A percentile compares a stretch with the other conserved stretches of the same genome.
Evolutionary conservation across 2,888 invertebrate species (phyloP).

Genomic region (Synanthedon vespiformis): DNA sequence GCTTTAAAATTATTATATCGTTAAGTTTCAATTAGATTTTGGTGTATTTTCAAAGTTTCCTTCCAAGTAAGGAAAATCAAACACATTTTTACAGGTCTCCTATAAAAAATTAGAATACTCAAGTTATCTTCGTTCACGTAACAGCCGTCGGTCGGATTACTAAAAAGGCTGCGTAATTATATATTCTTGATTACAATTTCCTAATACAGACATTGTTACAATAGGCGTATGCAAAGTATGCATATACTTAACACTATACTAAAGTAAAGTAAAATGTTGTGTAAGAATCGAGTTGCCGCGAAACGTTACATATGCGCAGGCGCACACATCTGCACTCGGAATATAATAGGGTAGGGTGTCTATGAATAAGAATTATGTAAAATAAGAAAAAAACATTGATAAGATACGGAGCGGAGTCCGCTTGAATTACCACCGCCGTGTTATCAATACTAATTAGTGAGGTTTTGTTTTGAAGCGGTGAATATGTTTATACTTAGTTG

Average conservation of each 20-base stretch:
- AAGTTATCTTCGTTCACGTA: too few species aligned
- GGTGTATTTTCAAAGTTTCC: too few species aligned
- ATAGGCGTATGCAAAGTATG: conserved; percentile 4
- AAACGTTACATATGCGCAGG: conserved; percentile 10
- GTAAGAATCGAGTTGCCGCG: neutral
- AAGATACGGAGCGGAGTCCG: neutral
- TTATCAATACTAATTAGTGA: neutral
- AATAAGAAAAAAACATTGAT: neutral
- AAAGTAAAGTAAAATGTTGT: neutral
- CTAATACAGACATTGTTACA: conserved; percentile 3
- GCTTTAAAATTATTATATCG: too few species aligned
- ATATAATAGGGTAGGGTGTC: neutral
- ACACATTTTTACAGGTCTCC: too few species aligned
- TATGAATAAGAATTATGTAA: neutral
- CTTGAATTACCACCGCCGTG: neutral
- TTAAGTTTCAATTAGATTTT: too few species aligned
- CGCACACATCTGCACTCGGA: conserved; percentile 8
- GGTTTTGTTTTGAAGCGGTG: neutral
- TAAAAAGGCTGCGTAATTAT: neutral
- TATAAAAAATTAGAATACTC: too few species aligned
- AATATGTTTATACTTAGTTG: too few species aligned
- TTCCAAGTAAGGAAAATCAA: too few species aligned
- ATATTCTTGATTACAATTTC: conserved; percentile 2
- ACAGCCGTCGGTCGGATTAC: neutral
- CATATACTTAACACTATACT: neutral